These are phyloP conservation scores for Macrobrachium nipponense DNA, from an alignment of 1,140 invertebrate genomes.

Conservation along the genomic window DNA sequence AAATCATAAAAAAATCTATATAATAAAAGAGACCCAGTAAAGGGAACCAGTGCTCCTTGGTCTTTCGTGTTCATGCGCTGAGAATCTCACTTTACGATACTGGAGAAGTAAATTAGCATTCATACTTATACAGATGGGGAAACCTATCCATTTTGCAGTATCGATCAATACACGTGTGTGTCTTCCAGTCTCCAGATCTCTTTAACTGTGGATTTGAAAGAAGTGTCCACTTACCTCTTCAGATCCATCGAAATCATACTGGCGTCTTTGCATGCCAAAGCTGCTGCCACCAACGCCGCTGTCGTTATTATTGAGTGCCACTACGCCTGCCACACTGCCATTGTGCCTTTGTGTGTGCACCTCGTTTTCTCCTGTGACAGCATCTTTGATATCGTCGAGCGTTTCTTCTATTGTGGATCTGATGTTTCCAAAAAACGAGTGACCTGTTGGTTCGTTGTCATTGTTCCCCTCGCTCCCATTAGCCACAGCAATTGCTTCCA, in stretches of 20 bases:
- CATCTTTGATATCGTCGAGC: neutral
- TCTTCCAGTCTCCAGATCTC: neutral
- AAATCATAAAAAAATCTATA: too few species aligned
- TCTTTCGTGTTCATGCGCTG: too few species aligned
- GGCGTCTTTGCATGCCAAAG: neutral
- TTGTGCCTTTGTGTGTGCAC: neutral
- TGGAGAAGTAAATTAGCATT: too few species aligned
- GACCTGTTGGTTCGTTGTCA: neutral
- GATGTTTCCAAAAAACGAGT: neutral
- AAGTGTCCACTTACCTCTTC: constrained; percentile 19
- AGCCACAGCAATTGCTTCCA: neutral
- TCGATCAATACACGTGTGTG: neutral
- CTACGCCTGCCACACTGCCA: neutral
- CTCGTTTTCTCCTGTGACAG: neutral
- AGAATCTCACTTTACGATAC: too few species aligned
- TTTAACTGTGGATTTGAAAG: neutral
- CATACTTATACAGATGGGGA: too few species aligned
- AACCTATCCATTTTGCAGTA: too few species aligned
- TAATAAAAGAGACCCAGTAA: too few species aligned
- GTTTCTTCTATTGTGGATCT: neutral
- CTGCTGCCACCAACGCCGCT: neutral
- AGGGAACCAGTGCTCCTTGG: too few species aligned
- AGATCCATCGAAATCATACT: constrained; percentile 28
- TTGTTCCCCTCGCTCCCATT: neutral
- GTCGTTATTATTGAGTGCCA: neutral